phyloP scores from a whole-genome alignment of 1,140 invertebrate genomes.

The Tetramorium simillimum region DNA sequence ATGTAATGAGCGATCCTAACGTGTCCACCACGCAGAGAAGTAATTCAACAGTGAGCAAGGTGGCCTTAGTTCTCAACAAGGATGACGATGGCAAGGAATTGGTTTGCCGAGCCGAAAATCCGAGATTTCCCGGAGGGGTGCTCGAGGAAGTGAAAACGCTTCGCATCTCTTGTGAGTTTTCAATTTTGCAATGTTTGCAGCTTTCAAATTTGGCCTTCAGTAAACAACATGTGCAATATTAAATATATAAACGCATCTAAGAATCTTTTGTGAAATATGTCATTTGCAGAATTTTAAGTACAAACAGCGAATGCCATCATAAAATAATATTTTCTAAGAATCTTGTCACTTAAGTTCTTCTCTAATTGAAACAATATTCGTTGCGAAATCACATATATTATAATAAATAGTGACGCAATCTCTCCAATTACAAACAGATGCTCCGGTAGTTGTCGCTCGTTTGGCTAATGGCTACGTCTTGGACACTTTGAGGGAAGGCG shows the following conservation, averaged over 20 bases:
- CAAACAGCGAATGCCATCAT: background rate
- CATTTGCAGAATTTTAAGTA: background rate
- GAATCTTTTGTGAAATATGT: background rate
- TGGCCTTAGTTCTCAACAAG: conserved; percentile 90
- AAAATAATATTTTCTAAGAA: background rate
- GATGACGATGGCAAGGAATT: conserved; percentile 93
- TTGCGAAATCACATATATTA: conserved; percentile 17
- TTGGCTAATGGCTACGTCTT: conserved; percentile 81
- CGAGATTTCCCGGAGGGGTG: conserved; percentile 92
- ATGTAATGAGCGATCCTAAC: conserved; percentile 87
- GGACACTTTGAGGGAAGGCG: conserved; percentile 86
- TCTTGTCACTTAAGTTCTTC: background rate
- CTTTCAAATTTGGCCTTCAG: background rate
- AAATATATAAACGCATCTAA: background rate
- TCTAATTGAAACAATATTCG: background rate
- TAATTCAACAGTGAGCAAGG: conserved; percentile 91
- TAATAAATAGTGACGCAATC: conserved; percentile 34
- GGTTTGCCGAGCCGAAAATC: conserved; percentile 95
- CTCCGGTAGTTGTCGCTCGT: conserved; percentile 79
- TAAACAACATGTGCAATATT: background rate
- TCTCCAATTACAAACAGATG: conserved; percentile 77
- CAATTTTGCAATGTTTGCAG: background rate
- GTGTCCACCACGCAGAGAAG: conserved; percentile 86
- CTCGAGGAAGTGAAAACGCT: conserved; percentile 92
- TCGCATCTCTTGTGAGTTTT: conserved; percentile 93